phyloP scores from a whole-genome alignment of 2,113 vertebrate genomes.

The Nothobranchius kuhntae region DNA sequence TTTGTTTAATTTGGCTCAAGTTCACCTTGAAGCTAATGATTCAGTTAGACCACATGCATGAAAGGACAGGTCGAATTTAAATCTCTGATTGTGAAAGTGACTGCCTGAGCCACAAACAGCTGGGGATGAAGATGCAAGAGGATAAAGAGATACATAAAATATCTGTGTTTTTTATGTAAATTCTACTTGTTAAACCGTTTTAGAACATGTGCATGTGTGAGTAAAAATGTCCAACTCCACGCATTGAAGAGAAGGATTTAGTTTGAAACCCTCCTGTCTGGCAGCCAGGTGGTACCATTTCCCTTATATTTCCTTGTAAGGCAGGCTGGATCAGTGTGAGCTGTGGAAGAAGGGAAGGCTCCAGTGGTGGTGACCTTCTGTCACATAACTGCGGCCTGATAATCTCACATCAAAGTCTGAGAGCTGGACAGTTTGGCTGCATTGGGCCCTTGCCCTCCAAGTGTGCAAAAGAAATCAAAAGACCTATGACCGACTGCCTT shows the following conservation, averaged over 20 bases:
- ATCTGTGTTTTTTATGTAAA: no score
- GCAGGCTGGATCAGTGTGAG: slow-evolving; percentile 41
- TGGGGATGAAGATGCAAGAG: neutral
- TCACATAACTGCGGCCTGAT: slow-evolving; percentile 55
- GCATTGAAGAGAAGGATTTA: slow-evolving; percentile 54
- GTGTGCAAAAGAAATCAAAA: slow-evolving; percentile 29
- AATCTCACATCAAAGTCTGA: slow-evolving; percentile 74
- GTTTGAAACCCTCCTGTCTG: slow-evolving; percentile 34
- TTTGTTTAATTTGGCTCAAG: slow-evolving; percentile 7
- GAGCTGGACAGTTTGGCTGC: slow-evolving; percentile 37
- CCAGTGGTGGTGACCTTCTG: slow-evolving; percentile 55
- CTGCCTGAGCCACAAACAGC: no score
- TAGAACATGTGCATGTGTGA: neutral
- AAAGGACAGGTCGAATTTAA: neutral
- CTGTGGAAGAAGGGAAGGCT: slow-evolving; percentile 28
- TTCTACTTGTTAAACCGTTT: neutral
- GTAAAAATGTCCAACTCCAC: neutral
- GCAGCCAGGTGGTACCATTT: slow-evolving; percentile 46
- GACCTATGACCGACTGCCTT: slow-evolving; percentile 17
- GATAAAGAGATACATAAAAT: neutral
- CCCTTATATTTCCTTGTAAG: slow-evolving; percentile 39
- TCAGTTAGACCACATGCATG: neutral
- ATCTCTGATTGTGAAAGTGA: neutral
- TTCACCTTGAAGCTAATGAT: neutral
- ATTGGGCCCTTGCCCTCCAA: slow-evolving; percentile 19